Percentiles rank a stretch among this genome's conserved stretches.
These are phyloP conservation scores for Parotocinclus haroldoi DNA, from an alignment of 2,797 vertebrate species.

Conservation along the genomic window DNA sequence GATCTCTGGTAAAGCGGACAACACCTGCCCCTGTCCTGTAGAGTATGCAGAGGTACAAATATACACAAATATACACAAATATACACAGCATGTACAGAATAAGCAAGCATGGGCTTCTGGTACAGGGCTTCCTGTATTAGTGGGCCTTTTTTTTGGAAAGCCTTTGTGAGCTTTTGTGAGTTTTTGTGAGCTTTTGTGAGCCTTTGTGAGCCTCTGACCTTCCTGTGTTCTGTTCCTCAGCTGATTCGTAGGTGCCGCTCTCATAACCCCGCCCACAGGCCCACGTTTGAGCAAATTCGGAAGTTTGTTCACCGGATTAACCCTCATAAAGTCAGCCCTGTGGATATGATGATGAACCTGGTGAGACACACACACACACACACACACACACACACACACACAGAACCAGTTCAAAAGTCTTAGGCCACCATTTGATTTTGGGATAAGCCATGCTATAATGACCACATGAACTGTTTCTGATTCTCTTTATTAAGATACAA, in stretches of 20 bases:
- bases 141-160: too few species aligned
- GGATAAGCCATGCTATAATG: too few species aligned
- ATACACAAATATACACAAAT: conserved; percentile 9
- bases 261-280: conserved; percentile 74
- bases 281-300: conserved; percentile 80
- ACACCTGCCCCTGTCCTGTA: conserved; percentile 73
- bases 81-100: background rate
- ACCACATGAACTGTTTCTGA: too few species aligned
- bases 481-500: too few species aligned
- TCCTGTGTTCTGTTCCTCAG: conserved; percentile 47
- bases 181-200: too few species aligned
- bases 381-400: background rate
- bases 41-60: conserved; percentile 73
- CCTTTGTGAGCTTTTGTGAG: too few species aligned
- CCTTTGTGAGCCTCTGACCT: background rate
- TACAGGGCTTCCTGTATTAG: background rate
- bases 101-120: background rate
- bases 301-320: conserved; percentile 83
- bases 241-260: conserved; percentile 78
- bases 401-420: too few species aligned
- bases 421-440: too few species aligned
- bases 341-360: conserved; percentile 88
- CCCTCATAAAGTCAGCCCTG: conserved; percentile 81
- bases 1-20: conserved; percentile 76
- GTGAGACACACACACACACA: conserved; percentile 51